Evolutionary conservation across 30 jellyfish, hydroid and myxozoan genomes (phyloP).

Genomic region (Calvadosia cruxmelitensis): DNA sequence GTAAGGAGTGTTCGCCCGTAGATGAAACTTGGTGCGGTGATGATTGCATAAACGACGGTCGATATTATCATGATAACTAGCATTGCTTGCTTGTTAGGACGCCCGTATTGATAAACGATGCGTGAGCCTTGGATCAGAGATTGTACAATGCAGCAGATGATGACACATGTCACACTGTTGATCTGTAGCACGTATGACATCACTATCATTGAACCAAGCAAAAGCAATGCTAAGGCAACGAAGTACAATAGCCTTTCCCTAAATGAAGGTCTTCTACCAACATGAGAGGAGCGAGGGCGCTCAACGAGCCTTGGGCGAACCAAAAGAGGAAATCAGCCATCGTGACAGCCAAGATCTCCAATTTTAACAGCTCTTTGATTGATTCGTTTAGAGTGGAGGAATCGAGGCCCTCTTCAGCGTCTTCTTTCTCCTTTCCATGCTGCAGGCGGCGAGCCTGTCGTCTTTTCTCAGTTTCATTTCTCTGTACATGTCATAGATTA

Average conservation of each 20-base stretch:
- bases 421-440: too few relatives aligned
- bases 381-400: not conserved
- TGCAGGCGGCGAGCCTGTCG: too few relatives aligned
- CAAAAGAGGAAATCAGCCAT: not conserved
- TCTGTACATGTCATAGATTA: too few relatives aligned
- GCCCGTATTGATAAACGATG: not conserved
- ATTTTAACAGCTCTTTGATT: not conserved
- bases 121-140: too few relatives aligned
- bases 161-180: not conserved
- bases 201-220: too few relatives aligned
- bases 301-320: not conserved
- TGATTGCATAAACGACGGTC: not conserved
- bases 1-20: not conserved
- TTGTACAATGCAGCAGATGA: not conserved
- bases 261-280: not conserved
- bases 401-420: too few relatives aligned
- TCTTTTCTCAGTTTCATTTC: too few relatives aligned
- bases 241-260: not conserved
- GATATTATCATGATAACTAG: not conserved
- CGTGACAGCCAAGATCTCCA: not conserved
- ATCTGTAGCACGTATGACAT: not conserved
- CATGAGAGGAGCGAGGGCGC: not conserved
- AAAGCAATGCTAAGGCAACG: not conserved
- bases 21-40: not conserved
- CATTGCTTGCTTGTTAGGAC: not conserved